Conservation (phyloP, 1,140 invertebrate species). For the Papilio machaon region DNA sequence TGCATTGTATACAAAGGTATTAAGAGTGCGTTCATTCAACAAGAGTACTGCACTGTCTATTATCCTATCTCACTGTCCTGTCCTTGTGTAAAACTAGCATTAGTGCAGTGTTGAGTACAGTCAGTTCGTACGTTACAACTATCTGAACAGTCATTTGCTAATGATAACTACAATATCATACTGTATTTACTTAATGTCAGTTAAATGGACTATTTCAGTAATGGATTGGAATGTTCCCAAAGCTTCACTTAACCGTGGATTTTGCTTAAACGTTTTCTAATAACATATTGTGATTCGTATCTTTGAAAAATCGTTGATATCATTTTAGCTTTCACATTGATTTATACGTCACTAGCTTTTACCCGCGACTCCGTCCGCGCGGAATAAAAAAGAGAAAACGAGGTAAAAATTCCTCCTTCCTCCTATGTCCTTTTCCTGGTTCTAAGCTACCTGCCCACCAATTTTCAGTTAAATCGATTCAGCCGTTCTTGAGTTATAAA, state of each 20-base stretch:
- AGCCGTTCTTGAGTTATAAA: no score
- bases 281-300: background rate
- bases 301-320: no score
- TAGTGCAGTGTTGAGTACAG: background rate
- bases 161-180: slow-evolving; percentile 1
- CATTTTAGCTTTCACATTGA: no score
- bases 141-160: slow-evolving; percentile 13
- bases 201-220: background rate
- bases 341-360: no score
- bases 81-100: background rate
- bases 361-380: no score
- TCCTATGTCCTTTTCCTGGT: no score
- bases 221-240: background rate
- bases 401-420: no score
- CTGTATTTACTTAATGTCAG: background rate
- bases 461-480: no score
- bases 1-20: no score
- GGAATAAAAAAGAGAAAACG: no score
- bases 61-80: background rate
- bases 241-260: background rate
- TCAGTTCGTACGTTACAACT: background rate
- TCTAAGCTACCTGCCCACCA: no score
- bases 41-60: background rate
- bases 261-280: background rate
- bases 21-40: background rate